Conservation (phyloP, 2,888 invertebrate species). For the Corythucha ciliata region DNA sequence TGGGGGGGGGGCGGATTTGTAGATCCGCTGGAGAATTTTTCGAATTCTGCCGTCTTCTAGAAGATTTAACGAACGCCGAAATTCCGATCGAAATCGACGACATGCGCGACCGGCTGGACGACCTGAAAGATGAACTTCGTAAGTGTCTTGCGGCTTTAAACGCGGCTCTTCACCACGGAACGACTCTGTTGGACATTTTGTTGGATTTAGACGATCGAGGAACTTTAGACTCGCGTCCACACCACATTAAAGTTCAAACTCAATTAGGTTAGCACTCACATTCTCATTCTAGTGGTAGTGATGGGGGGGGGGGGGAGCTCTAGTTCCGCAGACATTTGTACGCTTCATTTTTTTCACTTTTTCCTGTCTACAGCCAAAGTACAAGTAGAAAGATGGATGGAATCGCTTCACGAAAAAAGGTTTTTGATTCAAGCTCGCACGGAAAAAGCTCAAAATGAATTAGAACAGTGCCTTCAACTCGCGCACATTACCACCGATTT, state of each 20-base stretch:
- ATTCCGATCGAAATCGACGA: constrained; percentile 63
- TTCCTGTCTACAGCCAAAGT: constrained; percentile 47
- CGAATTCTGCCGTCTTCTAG: constrained; percentile 57
- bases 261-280: constrained; percentile 42
- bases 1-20: too few species aligned
- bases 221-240: constrained; percentile 64
- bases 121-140: constrained; percentile 61
- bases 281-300: not conserved
- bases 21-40: constrained; percentile 59
- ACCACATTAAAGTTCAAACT: constrained; percentile 49
- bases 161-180: constrained; percentile 71
- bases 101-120: constrained; percentile 58
- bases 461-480: constrained; percentile 68
- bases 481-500: constrained; percentile 64
- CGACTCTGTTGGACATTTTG: constrained; percentile 60
- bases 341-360: constrained; percentile 1
- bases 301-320: not conserved
- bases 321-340: not conserved
- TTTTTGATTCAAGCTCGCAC: constrained; percentile 59
- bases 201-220: constrained; percentile 64
- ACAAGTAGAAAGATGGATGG: constrained; percentile 65
- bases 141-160: constrained; percentile 66
- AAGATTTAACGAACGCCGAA: constrained; percentile 56
- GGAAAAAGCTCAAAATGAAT: constrained; percentile 58
- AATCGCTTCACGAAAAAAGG: constrained; percentile 63